phyloP scores from a whole-genome alignment of 1,140 invertebrate genomes.

The Notospermus geniculatus region DNA sequence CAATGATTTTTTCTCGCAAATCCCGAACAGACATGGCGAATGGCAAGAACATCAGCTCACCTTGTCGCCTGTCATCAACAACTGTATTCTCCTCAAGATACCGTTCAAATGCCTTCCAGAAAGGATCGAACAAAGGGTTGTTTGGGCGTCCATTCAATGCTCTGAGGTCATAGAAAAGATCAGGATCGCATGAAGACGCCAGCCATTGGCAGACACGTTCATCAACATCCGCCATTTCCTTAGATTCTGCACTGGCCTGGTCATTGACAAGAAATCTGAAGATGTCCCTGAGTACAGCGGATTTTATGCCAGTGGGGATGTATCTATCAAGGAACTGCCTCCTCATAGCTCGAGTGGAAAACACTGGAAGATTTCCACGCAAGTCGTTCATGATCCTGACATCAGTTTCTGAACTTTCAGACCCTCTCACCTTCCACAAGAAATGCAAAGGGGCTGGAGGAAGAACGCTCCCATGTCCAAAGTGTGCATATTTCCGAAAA shows the following conservation, averaged over 20 bases:
- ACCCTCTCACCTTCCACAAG: no score
- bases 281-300: neutral
- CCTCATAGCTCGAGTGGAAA: no score
- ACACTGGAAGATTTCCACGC: no score
- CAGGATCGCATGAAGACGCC: neutral
- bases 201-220: neutral
- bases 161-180: neutral
- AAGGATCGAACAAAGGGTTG: neutral
- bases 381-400: no score
- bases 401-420: no score
- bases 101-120: neutral
- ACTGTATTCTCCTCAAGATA: neutral
- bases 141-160: neutral
- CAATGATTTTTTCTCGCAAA: neutral
- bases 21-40: neutral
- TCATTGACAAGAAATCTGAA: neutral
- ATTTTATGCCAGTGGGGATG: no score
- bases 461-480: no score
- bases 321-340: no score
- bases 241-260: neutral
- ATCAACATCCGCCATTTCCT: neutral
- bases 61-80: neutral
- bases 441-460: no score
- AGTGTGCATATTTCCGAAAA: no score
- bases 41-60: neutral